Percentiles rank a stretch among this genome's conserved stretches.
Conservation (phyloP, 2,113 vertebrate genomes). For the Clarias batrachus region DNA sequence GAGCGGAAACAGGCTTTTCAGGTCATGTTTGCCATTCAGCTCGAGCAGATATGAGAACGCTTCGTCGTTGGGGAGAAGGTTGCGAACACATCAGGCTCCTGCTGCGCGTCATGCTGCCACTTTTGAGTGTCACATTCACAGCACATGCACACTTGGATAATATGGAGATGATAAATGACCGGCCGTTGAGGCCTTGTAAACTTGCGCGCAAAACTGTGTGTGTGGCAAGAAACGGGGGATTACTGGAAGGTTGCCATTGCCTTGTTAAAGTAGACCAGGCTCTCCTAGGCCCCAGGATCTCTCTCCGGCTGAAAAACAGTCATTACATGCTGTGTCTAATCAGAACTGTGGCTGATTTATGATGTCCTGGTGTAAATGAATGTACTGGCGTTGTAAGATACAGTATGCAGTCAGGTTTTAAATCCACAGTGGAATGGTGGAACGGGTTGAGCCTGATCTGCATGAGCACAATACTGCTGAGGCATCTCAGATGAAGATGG, state of each 20-base stretch:
- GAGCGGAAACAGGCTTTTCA: slow-evolving; percentile 45
- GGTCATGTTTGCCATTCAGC: slow-evolving; percentile 50
- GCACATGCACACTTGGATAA: slow-evolving; percentile 50
- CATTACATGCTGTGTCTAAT: slow-evolving; percentile 31
- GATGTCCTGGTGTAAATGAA: slow-evolving; percentile 37
- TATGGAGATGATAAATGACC: slow-evolving; percentile 50
- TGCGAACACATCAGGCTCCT: slow-evolving; percentile 19
- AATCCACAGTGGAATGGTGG: slow-evolving; percentile 19
- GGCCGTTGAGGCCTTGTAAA: slow-evolving; percentile 39
- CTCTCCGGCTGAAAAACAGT: not conserved
- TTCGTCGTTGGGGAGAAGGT: slow-evolving; percentile 38
- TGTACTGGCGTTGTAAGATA: slow-evolving; percentile 30
- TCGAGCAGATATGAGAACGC: slow-evolving; percentile 44
- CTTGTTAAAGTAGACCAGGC: slow-evolving; percentile 7
- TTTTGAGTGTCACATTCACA: slow-evolving; percentile 53
- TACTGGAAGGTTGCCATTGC: slow-evolving; percentile 11
- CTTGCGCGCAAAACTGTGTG: not conserved
- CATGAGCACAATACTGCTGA: slow-evolving; percentile 57
- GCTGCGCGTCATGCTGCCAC: slow-evolving; percentile 22
- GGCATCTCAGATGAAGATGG: slow-evolving; percentile 70
- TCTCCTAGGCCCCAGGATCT: not conserved
- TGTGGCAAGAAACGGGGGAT: slow-evolving; percentile 6
- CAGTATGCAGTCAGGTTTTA: slow-evolving; percentile 28
- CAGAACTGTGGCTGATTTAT: slow-evolving; percentile 27
- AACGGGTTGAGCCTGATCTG: slow-evolving; percentile 63